A percentile compares a stretch with the other conserved stretches of the same genome.
These are phyloP conservation scores for Ambastaia sidthimunki DNA, from an alignment of 2,797 vertebrate genomes.

Conservation along the genomic window DNA sequence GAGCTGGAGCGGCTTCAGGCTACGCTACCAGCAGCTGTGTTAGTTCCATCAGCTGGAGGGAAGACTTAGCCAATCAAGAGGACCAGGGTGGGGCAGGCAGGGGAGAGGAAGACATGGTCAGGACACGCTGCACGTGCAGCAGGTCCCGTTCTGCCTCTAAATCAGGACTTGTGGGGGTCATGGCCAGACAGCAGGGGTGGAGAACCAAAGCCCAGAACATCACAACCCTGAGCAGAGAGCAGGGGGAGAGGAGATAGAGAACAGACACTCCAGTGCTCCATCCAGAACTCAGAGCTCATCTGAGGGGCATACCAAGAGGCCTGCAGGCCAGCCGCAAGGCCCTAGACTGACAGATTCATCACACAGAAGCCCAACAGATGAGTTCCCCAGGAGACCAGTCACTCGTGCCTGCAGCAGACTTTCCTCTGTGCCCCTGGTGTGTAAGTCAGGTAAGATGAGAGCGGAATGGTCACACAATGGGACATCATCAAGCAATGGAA, in stretches of 20 bases:
- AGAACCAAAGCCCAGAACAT: constrained; percentile 71
- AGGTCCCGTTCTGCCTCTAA: constrained; percentile 65
- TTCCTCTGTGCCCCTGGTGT: constrained; percentile 85
- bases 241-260: constrained; percentile 28
- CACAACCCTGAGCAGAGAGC: constrained; percentile 30
- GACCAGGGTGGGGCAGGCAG: constrained; percentile 21
- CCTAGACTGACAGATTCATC: constrained; percentile 25
- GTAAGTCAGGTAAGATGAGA: constrained; percentile 87
- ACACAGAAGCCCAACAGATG: constrained; percentile 65
- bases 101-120: constrained; percentile 65
- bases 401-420: constrained; percentile 91
- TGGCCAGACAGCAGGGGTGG: constrained; percentile 62
- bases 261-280: constrained; percentile 31
- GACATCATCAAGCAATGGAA: constrained; percentile 1
- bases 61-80: constrained; percentile 60
- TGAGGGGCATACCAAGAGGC: constrained; percentile 65
- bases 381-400: constrained; percentile 87
- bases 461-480: not conserved
- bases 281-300: constrained; percentile 4
- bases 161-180: constrained; percentile 72
- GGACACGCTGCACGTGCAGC: constrained; percentile 79
- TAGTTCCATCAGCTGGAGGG: constrained; percentile 65
- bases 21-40: constrained; percentile 56
- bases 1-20: constrained; percentile 59
- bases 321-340: constrained; percentile 64